Evolutionary conservation across 1,140 invertebrate species (phyloP).

Genomic region (Drosophila triauraria): DNA sequence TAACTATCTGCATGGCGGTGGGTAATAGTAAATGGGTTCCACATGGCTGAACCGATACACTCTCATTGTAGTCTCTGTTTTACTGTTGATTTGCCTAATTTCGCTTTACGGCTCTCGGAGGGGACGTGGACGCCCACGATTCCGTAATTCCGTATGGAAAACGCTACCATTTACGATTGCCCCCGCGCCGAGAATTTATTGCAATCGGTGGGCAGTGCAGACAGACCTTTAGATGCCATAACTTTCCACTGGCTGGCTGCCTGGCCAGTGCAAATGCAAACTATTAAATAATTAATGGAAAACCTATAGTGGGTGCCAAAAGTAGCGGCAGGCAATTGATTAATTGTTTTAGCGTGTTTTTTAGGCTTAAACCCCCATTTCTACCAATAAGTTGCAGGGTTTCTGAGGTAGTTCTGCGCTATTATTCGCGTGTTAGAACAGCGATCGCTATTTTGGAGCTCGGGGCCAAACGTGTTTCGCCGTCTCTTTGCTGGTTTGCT

Average conservation of each 20-base stretch:
- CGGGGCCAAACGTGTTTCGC: constrained; percentile 41
- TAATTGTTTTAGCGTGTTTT: constrained; percentile 49
- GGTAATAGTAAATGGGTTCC: constrained; percentile 49
- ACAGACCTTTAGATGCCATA: constrained; percentile 46
- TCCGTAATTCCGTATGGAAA: constrained; percentile 48
- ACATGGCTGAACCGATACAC: constrained; percentile 52
- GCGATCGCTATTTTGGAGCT: constrained; percentile 41
- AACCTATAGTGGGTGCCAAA: constrained; percentile 60
- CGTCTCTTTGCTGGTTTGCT: constrained; percentile 34
- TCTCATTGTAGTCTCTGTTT: constrained; percentile 26
- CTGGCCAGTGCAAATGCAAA: constrained; percentile 14
- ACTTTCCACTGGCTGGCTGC: constrained; percentile 43
- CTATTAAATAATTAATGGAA: constrained; percentile 52
- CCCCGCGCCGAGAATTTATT: constrained; percentile 64
- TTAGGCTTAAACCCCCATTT: constrained; percentile 11
- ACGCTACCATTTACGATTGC: constrained; percentile 18
- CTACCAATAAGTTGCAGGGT: constrained; percentile 32
- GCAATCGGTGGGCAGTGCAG: constrained; percentile 77
- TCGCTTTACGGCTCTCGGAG: constrained; percentile 66
- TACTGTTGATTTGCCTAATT: constrained; percentile 79
- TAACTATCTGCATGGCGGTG: constrained; percentile 39
- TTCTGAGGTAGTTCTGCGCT: constrained; percentile 20
- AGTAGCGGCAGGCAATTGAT: constrained; percentile 53
- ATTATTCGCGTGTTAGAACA: constrained; percentile 66
- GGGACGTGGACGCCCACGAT: constrained; percentile 68